phyloP scores from a whole-genome alignment of 2,113 vertebrate species.

The Noctilio leporinus region DNA sequence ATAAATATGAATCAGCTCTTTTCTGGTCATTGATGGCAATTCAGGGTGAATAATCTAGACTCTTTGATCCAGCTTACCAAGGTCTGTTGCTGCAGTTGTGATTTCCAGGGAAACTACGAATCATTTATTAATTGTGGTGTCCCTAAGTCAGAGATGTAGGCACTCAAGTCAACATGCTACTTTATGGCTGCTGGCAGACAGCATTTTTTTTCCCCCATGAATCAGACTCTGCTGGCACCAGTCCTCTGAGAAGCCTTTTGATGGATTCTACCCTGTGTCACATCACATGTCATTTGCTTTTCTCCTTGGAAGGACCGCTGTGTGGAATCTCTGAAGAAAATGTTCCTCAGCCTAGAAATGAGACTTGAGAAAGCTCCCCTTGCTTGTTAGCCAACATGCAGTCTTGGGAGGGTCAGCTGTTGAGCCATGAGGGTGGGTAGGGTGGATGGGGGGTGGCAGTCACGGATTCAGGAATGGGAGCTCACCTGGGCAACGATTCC shows the following conservation, averaged over 20 bases:
- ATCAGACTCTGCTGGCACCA: background rate
- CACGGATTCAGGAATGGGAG: background rate
- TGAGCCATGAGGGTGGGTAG: background rate
- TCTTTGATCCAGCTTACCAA: background rate
- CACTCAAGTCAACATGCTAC: background rate
- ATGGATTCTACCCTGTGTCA: background rate
- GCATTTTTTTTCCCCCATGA: background rate
- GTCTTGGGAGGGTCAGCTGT: background rate
- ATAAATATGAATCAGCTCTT: background rate
- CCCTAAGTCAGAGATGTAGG: background rate
- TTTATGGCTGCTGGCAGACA: background rate
- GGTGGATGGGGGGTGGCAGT: background rate
- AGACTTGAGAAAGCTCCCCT: background rate
- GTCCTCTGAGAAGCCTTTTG: background rate
- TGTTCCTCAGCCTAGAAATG: background rate
- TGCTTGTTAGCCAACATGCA: background rate
- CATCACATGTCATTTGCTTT: background rate
- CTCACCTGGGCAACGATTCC: background rate
- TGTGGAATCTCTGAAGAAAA: slow-evolving; percentile 23
- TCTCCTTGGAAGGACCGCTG: background rate
- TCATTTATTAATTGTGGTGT: background rate
- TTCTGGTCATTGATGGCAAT: background rate
- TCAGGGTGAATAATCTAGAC: background rate
- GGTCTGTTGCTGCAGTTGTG: background rate
- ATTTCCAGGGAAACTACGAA: background rate